These are phyloP conservation scores for Oxyruncus cristatus DNA, from an alignment of 2,113 vertebrate genomes.

Conservation along the genomic window DNA sequence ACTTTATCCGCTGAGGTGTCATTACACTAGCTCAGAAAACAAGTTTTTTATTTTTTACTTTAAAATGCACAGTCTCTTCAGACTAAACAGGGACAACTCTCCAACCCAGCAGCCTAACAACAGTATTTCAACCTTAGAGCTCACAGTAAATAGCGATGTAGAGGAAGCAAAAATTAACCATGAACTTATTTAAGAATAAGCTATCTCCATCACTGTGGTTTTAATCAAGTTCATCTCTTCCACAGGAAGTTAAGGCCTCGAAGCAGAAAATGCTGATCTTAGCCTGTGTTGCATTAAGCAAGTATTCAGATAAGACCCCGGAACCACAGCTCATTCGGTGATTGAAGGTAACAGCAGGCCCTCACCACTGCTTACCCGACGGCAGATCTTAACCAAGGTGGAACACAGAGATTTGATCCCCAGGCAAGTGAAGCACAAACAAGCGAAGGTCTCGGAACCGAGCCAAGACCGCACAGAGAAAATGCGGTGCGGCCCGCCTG, in stretches of 20 bases:
- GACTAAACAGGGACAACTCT: background rate
- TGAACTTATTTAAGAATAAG: fast-evolving
- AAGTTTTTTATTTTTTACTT: background rate
- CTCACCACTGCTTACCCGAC: fast-evolving
- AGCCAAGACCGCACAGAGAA: fast-evolving
- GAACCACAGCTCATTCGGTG: fast-evolving
- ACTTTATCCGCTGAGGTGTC: background rate
- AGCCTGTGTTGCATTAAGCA: background rate
- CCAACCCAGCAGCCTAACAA: background rate
- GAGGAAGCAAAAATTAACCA: background rate
- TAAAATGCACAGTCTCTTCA: background rate
- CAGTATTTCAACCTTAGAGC: background rate
- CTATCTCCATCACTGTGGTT: background rate
- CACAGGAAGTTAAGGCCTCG: fast-evolving
- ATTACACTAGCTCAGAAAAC: background rate
- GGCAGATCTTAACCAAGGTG: fast-evolving
- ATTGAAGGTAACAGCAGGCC: fast-evolving
- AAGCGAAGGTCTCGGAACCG: fast-evolving
- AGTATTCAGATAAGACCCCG: fast-evolving
- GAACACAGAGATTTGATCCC: fast-evolving
- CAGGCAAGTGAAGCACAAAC: fast-evolving
- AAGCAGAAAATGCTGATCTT: background rate
- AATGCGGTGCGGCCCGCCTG: fast-evolving
- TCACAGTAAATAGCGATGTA: background rate
- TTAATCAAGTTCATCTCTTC: background rate